Conservation (phyloP, 2,888 invertebrate species). For the Carabus problematicus region DNA sequence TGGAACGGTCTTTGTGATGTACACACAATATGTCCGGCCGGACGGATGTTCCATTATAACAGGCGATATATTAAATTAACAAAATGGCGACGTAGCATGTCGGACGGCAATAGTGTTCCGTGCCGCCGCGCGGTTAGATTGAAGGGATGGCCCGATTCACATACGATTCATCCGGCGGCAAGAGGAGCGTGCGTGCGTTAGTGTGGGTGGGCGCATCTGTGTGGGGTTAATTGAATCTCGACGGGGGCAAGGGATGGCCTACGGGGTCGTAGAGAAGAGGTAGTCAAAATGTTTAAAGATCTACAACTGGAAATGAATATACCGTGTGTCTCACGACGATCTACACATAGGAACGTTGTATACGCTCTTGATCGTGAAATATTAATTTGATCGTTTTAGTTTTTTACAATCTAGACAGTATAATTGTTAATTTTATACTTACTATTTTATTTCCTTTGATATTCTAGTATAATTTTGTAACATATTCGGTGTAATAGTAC, state of each 20-base stretch:
- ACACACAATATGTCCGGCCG: conserved; percentile 48
- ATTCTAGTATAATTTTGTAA: too few species aligned
- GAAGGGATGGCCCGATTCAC: neutral
- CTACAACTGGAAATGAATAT: neutral
- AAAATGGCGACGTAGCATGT: conserved; percentile 50
- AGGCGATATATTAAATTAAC: conserved; percentile 49
- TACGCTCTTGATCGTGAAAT: too few species aligned
- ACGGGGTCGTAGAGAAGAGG: neutral
- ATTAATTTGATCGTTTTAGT: too few species aligned
- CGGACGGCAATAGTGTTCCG: conserved; percentile 39
- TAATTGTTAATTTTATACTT: too few species aligned
- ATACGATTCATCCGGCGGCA: conserved; percentile 1
- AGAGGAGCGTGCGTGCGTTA: conserved; percentile 22
- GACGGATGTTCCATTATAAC: conserved; percentile 46
- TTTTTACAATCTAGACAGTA: too few species aligned
- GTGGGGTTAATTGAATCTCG: conserved; percentile 42
- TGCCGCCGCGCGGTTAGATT: neutral
- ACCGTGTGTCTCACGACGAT: too few species aligned
- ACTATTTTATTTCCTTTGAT: too few species aligned
- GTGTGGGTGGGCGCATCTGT: neutral
- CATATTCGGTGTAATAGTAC: too few species aligned
- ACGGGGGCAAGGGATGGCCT: conserved; percentile 14
- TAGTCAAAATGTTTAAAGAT: conserved; percentile 27
- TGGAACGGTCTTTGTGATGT: conserved; percentile 45
- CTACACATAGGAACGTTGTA: too few species aligned